Conservation (phyloP, 1,140 invertebrate species). For the Sarcophaga peregrina region DNA sequence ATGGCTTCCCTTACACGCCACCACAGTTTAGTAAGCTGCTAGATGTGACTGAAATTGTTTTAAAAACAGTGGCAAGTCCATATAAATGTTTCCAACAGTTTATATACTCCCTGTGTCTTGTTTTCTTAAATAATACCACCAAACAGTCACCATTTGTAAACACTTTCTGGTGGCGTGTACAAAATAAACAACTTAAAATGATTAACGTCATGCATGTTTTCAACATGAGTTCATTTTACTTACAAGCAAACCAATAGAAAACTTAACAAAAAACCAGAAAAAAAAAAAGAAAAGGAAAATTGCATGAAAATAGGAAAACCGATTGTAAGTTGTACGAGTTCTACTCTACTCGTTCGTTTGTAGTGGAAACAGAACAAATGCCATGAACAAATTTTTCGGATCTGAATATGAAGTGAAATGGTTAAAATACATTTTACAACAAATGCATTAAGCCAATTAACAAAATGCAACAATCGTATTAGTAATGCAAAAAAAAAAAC, state of each 20-base stretch:
- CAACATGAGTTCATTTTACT: constrained; percentile 8
- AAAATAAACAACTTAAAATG: constrained; percentile 2
- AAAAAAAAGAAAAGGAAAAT: too few relatives aligned
- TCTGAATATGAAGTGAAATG: constrained; percentile 14
- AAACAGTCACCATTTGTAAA: not conserved
- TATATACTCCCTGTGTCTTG: too few relatives aligned
- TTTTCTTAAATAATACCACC: too few relatives aligned
- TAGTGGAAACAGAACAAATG: too few relatives aligned
- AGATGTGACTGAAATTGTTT: too few relatives aligned
- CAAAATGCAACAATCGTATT: constrained; percentile 27
- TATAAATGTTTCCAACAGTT: too few relatives aligned
- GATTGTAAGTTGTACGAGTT: not conserved
- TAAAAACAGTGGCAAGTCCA: too few relatives aligned
- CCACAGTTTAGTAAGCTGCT: too few relatives aligned
- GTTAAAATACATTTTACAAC: constrained; percentile 7
- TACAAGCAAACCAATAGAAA: not conserved
- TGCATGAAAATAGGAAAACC: not conserved
- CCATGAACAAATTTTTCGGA: not conserved
- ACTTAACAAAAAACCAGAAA: not conserved
- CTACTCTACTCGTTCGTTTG: too few relatives aligned
- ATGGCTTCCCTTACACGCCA: too few relatives aligned
- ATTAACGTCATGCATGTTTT: constrained; percentile 24
- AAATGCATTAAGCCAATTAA: constrained; percentile 38
- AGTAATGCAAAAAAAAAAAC: not conserved
- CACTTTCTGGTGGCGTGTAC: not conserved